Conservation (phyloP, 2,888 invertebrate genomes). For the Polia nebulosa region DNA sequence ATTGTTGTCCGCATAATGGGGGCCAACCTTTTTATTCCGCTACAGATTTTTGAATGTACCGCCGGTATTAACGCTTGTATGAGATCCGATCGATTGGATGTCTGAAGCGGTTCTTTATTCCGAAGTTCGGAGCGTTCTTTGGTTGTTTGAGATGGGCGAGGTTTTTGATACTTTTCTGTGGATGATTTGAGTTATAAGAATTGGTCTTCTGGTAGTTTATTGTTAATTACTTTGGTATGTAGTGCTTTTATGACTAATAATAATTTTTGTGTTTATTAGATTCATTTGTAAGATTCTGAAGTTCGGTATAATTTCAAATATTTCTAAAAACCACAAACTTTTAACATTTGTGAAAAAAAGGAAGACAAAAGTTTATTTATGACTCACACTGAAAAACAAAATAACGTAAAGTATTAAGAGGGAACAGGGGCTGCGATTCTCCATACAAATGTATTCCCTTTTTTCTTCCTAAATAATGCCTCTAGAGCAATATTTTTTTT, state of each 20-base stretch:
- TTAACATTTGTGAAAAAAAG: no score
- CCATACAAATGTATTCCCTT: no score
- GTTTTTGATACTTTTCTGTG: conserved; percentile 21
- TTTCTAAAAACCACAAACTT: no score
- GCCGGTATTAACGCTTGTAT: conserved; percentile 67
- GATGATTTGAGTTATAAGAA: not conserved
- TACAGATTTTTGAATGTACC: conserved; percentile 83
- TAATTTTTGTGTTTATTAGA: no score
- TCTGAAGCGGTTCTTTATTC: conserved; percentile 63
- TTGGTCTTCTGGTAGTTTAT: not conserved
- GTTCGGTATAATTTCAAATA: no score
- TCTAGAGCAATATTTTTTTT: no score
- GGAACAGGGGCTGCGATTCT: no score
- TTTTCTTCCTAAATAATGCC: no score
- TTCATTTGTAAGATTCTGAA: no score
- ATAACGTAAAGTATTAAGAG: no score
- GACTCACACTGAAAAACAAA: no score
- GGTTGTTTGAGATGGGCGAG: conserved; percentile 44
- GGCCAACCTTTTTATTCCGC: conserved; percentile 87
- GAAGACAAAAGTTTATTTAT: no score
- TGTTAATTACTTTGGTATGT: not conserved
- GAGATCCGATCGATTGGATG: conserved; percentile 66
- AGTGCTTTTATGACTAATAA: not conserved
- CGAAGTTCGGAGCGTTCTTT: conserved; percentile 46
- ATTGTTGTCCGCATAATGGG: conserved; percentile 86